Base-by-base conservation (phyloP, 2,888 invertebrate species). In the Anagyrus pseudococci region DNA sequence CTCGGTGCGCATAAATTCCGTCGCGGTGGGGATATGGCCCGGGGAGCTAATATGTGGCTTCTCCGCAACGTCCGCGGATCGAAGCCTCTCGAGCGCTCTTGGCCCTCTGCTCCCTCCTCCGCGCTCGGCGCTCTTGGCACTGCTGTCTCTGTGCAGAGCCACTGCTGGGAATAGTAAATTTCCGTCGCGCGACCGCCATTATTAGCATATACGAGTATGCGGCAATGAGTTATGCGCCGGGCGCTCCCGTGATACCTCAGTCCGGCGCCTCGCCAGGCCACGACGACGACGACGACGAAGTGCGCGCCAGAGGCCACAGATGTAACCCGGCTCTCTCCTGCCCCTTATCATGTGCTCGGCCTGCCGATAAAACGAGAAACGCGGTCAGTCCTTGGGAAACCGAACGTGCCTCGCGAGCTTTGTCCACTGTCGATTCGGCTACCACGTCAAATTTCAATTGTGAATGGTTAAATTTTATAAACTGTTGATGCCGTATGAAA, bases 141-240 rank as follows among this genome's bases (percentile, higher is more conserved):
- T n/a, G n/a, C n/a, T n/a, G n/a, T n/a, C n/a, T n/a, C n/a, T n/a
- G n/a, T n/a, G n/a, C n/a, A n/a, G n/a, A n/a, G n/a, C n/a, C n/a
- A 44, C 22, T 20, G 44, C 13, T 29, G 29, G 29, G 29, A 29
- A 77, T 74, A 73, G 73, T 73, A 75, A 76, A 75, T 76, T 76
- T 67, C 72, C 70, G 67, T 63, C 55, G 66, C 70, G 70, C 20
- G 53, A 20, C 69, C 68, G 70, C 72, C 71, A 73, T 76, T 73
- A 76, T 75, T 78, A 78, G 77, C 78, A 77, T 76, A 61, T 29
- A 75, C 76, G 72, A 74, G 77, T 77, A 77, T 75, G 75, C 66
- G 77, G 72, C 74, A 73, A 77, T 78, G 78, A 78, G 73, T 79
- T 77, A 78, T 76, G 74, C 68, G 70, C 70, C 67, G 13, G 52